Conservation (phyloP, 2,888 invertebrate species). For the Drosophila diplacantha region DNA sequence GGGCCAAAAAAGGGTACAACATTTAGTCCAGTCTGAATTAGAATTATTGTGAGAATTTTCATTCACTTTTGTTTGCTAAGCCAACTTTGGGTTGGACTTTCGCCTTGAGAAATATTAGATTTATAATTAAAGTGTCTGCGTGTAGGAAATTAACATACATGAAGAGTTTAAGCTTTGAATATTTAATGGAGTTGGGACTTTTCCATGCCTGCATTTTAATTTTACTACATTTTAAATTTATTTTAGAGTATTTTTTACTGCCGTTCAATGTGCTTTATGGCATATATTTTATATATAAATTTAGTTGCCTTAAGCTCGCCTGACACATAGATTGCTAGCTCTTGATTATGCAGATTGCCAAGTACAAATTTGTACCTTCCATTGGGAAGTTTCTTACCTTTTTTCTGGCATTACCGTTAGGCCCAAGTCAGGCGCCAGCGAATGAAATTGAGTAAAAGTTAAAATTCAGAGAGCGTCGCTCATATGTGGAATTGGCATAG, state of each 20-base stretch:
- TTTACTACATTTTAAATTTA: background rate
- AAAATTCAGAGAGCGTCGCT: slow-evolving; percentile 55
- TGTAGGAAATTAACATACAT: background rate
- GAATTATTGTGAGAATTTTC: slow-evolving; percentile 6
- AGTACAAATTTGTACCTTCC: background rate
- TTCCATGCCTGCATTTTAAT: no score
- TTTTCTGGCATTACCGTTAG: slow-evolving; percentile 30
- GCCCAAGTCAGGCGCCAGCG: slow-evolving; percentile 30
- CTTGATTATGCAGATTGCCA: slow-evolving; percentile 37
- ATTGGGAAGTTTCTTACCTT: slow-evolving; percentile 1
- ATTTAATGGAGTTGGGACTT: background rate
- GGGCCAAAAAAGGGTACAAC: slow-evolving; percentile 2
- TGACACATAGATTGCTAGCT: slow-evolving; percentile 54
- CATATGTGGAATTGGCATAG: slow-evolving; percentile 59
- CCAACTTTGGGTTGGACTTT: background rate
- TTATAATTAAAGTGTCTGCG: background rate
- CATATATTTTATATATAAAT: no score
- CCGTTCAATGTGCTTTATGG: background rate
- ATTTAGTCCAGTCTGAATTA: background rate
- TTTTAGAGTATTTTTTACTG: background rate
- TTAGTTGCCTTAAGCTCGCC: slow-evolving; percentile 8
- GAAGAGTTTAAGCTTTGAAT: background rate
- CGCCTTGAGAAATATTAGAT: background rate
- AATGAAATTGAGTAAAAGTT: slow-evolving; percentile 27
- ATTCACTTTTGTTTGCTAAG: slow-evolving; percentile 2